Evolutionary conservation across 2,888 invertebrate species (phyloP).

Genomic region (Heliconius hortense): DNA sequence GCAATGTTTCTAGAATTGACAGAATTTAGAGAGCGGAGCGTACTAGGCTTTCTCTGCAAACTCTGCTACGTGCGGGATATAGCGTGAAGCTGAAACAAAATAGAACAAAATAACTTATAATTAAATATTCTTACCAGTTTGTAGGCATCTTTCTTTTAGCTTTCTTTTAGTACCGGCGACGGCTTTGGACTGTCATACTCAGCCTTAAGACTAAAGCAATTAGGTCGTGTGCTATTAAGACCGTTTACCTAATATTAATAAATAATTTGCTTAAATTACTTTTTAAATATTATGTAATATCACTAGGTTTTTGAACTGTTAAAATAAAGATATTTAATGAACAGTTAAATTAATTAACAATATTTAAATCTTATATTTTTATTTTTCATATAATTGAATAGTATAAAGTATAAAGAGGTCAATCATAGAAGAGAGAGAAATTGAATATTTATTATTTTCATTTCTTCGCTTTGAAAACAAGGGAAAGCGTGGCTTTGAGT

Average conservation of each 20-base stretch:
- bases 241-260: constrained; percentile 5
- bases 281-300: not conserved
- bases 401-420: no score
- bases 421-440: no score
- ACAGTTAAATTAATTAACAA: no score
- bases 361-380: no score
- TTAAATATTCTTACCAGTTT: constrained; percentile 2
- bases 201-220: constrained; percentile 11
- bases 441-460: no score
- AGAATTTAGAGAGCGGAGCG: not conserved
- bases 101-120: not conserved
- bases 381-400: no score
- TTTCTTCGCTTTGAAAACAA: no score
- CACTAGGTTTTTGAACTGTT: not conserved
- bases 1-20: not conserved
- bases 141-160: constrained; percentile 14
- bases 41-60: not conserved
- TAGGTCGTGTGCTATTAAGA: constrained; percentile 4
- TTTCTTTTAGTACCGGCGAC: not conserved
- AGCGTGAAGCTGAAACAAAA: no score
- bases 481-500: no score
- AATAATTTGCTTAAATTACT: not conserved
- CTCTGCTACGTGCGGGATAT: not conserved
- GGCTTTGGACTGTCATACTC: constrained; percentile 5
- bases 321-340: not conserved